phyloP scores from a whole-genome alignment of 1,140 invertebrate genomes.

The Heliconius nattereri region DNA sequence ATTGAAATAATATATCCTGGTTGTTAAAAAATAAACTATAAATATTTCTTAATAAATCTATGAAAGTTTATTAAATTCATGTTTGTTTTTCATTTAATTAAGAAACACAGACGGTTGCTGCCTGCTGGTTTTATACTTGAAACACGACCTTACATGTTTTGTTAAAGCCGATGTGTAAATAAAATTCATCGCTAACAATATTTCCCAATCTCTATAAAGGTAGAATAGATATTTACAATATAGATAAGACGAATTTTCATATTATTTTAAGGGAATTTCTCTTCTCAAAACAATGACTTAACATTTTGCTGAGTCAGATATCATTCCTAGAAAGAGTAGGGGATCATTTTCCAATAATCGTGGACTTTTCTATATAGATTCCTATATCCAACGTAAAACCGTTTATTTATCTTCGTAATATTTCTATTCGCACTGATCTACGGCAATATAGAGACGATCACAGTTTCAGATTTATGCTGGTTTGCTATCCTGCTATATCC shows the following conservation, averaged over 20 bases:
- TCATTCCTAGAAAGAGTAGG: conserved; percentile 49
- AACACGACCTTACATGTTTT: too few relatives aligned
- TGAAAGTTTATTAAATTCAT: too few relatives aligned
- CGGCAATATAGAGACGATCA: conserved; percentile 11
- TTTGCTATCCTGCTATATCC: background rate
- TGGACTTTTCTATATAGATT: conserved; percentile 46
- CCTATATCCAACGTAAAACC: conserved; percentile 32
- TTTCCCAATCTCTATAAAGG: background rate
- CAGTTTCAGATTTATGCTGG: background rate
- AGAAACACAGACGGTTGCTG: background rate
- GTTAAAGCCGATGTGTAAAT: background rate
- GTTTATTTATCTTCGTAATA: conserved; percentile 27
- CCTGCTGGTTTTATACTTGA: background rate
- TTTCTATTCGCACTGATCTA: conserved; percentile 22
- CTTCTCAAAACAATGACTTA: conserved; percentile 56
- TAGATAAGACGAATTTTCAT: conserved; percentile 31
- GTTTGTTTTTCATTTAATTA: too few relatives aligned
- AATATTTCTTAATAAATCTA: too few relatives aligned
- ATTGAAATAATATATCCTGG: too few relatives aligned
- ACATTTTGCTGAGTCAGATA: conserved; percentile 57
- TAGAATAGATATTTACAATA: background rate
- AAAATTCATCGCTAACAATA: background rate
- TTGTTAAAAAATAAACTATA: too few relatives aligned
- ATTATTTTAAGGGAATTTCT: conserved; percentile 39
- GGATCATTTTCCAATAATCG: conserved; percentile 73